Evolutionary conservation across 1,140 invertebrate species (phyloP), one percentile per base, ranked within the genome.

Genomic region (Drosophila takahashii): DNA sequence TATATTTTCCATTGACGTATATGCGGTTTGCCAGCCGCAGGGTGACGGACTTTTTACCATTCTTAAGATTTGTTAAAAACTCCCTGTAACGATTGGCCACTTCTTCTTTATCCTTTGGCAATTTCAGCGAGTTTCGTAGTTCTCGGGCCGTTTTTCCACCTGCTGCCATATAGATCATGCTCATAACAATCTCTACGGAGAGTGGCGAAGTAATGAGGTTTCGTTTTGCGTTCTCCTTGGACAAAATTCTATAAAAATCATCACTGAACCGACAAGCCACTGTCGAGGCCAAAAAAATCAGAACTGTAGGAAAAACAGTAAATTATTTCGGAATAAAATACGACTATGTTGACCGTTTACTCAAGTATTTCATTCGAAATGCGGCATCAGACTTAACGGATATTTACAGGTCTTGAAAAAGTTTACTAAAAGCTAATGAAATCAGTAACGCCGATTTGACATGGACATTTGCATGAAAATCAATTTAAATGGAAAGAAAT

Each of bases 131-230:
- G 9, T 62, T 71, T 26, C 92, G 89, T 15, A 95, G 77, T 90
- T 95, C 93, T 1, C 91, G 41, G 2, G 92, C 92, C 1, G 95
- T 94, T 7, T 91, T 61, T 4, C 93, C 93, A n/a, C 51, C 72
- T 8, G 95, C 92, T 8, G 94, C 95, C 16, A 93, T 62, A n/a
- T 92, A 93, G 18, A 94, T 84, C 90, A 95, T 92, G 2, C 93
- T 93, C 27, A 95, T 77, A 10, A 93, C 92, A 18, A 93, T 92
- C 36, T 94, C 79, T 15, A 94, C 87, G 27, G 94, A 61, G 6
- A 69, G 7, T 1, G 65, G 57, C 0, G 65, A 69, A 11, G 27
- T 29, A 22, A 62, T 15, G 0, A 95, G 54, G 86, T 95, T 95
- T 18, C 91, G 53, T 11, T 81, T 42, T 3, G 89, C n/a, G 39